These are phyloP conservation scores for Drosophila santomea DNA, from an alignment of 1,140 invertebrate species.

Conservation along the genomic window DNA sequence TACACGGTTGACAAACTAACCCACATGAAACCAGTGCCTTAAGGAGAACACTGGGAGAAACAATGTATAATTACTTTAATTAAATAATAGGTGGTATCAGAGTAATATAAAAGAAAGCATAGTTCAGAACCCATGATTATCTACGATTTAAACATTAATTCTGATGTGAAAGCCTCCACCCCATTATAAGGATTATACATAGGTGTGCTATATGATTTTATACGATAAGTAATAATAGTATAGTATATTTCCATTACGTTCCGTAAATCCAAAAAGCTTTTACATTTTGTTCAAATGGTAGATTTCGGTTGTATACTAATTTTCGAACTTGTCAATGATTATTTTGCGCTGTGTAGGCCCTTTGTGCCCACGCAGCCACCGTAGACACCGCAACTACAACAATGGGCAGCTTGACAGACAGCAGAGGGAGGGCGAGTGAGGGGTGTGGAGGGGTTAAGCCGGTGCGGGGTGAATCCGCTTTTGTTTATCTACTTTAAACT, in stretches of 20 bases:
- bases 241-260: too few relatives aligned
- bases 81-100: not conserved
- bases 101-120: not conserved
- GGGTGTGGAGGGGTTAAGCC: not conserved
- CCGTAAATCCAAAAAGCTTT: accelerated
- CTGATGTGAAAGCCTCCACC: too few relatives aligned
- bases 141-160: too few relatives aligned
- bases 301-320: too few relatives aligned
- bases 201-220: too few relatives aligned
- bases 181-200: too few relatives aligned
- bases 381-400: constrained; percentile 29
- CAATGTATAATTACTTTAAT: not conserved
- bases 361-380: constrained; percentile 19
- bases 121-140: not conserved
- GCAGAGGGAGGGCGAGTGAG: constrained; percentile 3
- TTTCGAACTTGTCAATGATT: too few relatives aligned
- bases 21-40: constrained; percentile 2
- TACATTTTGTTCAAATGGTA: accelerated
- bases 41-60: not conserved
- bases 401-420: constrained; percentile 23
- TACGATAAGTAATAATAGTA: too few relatives aligned
- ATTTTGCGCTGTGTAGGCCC: constrained; percentile 1
- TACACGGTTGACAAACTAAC: constrained; percentile 43
- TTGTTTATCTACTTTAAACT: constrained; percentile 83
- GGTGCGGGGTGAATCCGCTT: constrained; percentile 53